Percentiles rank a stretch among this genome's conserved stretches.
phyloP scores from a whole-genome alignment of 2,797 vertebrate genomes.

The Ambastaia sidthimunki region DNA sequence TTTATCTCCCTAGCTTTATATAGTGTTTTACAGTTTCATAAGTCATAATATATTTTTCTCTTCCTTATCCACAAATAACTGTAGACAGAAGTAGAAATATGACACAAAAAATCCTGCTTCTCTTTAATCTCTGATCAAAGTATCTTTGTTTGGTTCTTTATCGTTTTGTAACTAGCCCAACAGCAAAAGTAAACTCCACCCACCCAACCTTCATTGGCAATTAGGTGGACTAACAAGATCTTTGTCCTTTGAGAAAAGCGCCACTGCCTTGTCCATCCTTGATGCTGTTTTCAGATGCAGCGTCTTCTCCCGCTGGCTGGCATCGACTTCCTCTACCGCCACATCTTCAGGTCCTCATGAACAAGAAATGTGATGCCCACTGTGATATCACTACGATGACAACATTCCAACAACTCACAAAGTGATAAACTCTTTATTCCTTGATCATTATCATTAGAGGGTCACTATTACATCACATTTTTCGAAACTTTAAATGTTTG shows the following conservation, averaged over 20 bases:
- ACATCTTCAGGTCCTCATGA: conserved; percentile 1
- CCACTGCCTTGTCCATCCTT: conserved; percentile 3
- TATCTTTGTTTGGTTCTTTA: neutral
- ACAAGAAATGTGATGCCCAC: neutral
- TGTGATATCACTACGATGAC: conserved; percentile 12
- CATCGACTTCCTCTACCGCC: conserved; percentile 14
- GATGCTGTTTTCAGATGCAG: neutral
- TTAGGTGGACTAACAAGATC: conserved; percentile 21
- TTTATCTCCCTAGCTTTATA: conserved; percentile 1
- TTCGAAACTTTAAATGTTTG: too few species aligned
- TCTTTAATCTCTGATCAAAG: neutral
- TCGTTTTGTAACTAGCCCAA: conserved; percentile 12
- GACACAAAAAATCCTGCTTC: too few species aligned
- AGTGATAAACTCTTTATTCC: too few species aligned
- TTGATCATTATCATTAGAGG: too few species aligned
- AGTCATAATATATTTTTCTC: neutral
- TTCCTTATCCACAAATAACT: neutral
- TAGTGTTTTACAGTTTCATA: neutral
- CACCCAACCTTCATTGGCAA: conserved; percentile 19
- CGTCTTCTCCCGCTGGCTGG: conserved; percentile 19
- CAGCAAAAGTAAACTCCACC: conserved; percentile 12
- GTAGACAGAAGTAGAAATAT: neutral
- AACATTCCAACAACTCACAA: neutral
- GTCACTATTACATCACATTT: too few species aligned
- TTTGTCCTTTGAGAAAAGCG: conserved; percentile 26